Conservation (phyloP, 1,140 invertebrate genomes). For the Lepidostoma basale region DNA sequence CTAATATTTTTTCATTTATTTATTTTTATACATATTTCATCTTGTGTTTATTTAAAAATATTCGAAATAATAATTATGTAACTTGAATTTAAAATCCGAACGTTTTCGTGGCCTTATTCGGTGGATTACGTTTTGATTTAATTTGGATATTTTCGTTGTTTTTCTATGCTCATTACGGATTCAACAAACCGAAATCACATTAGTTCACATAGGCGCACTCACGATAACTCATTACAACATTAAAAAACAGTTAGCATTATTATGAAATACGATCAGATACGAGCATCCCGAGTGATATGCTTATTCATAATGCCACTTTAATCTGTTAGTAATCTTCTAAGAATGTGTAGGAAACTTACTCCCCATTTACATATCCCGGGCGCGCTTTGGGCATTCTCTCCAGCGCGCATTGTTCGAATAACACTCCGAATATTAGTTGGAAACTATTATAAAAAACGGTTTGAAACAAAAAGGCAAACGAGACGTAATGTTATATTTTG, state of each 20-base stretch:
- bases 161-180: background rate
- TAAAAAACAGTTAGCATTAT: constrained; percentile 28
- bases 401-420: constrained; percentile 18
- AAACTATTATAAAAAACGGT: constrained; percentile 23
- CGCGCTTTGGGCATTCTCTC: constrained; percentile 6
- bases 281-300: constrained; percentile 20
- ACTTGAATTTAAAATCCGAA: too few relatives aligned
- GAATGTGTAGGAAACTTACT: constrained; percentile 3
- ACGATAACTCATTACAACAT: constrained; percentile 8
- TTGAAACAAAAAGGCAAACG: constrained; percentile 34
- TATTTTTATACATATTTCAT: too few relatives aligned
- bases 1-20: too few relatives aligned
- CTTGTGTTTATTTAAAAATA: too few relatives aligned
- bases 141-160: background rate
- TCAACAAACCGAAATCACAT: constrained; percentile 24
- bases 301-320: constrained; percentile 27
- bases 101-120: too few relatives aligned
- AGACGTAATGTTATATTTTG: constrained; percentile 43
- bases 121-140: too few relatives aligned
- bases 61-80: too few relatives aligned
- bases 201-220: constrained; percentile 8
- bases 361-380: constrained; percentile 21
- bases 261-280: constrained; percentile 19
- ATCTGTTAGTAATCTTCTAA: constrained; percentile 17
- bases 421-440: background rate